Conservation (phyloP, 2,888 invertebrate species). For the Campaea margaritaria region DNA sequence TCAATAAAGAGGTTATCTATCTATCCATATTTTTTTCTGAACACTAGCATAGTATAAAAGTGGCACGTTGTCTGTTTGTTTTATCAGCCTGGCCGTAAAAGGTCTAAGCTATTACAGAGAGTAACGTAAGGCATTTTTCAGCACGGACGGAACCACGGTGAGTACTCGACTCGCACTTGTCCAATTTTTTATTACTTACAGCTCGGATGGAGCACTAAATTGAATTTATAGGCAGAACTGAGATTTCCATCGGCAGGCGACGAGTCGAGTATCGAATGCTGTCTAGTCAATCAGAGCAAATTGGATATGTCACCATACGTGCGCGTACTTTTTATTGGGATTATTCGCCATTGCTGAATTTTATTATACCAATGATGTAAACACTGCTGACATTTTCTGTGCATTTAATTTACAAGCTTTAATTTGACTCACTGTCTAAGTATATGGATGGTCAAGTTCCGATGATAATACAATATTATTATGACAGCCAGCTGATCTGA, state of each 20-base stretch:
- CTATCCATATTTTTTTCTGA: too few species aligned
- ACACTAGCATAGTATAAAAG: too few species aligned
- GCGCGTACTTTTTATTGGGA: conserved; percentile 51
- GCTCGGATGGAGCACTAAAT: conserved; percentile 57
- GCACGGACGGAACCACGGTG: background rate
- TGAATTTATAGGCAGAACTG: conserved; percentile 60
- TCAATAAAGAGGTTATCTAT: too few species aligned
- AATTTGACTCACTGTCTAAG: too few species aligned
- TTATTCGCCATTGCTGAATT: conserved; percentile 13
- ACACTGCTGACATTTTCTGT: background rate
- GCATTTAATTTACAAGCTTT: too few species aligned
- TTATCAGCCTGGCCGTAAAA: too few species aligned
- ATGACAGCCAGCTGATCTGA: too few species aligned
- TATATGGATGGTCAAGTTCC: too few species aligned
- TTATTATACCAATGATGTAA: background rate
- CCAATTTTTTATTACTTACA: conserved; percentile 53
- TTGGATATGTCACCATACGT: conserved; percentile 61
- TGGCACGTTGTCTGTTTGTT: background rate
- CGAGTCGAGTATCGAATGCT: conserved; percentile 58
- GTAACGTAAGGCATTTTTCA: too few species aligned
- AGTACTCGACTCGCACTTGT: background rate
- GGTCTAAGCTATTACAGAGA: too few species aligned
- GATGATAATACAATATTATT: too few species aligned
- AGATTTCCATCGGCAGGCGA: conserved; percentile 44
- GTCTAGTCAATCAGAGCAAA: conserved; percentile 73